A percentile compares a stretch with the other conserved stretches of the same genome.
Conservation (phyloP, 2,888 invertebrate species). For the Leucoma salicis region DNA sequence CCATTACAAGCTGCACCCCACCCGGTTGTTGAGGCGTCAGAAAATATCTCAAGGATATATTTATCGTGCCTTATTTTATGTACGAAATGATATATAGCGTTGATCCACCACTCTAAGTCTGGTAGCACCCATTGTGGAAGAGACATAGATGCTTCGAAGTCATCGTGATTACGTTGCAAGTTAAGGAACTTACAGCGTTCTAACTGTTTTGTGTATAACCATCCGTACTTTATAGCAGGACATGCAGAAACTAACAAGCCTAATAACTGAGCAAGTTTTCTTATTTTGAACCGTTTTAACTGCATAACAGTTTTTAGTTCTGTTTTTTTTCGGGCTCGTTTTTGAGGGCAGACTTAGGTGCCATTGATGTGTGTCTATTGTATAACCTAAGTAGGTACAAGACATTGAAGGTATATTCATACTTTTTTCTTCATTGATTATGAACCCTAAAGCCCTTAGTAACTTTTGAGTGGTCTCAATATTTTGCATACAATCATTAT, state of each 20-base stretch:
- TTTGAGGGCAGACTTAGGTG: no score
- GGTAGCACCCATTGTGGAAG: no score
- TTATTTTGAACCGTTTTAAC: conserved; percentile 19
- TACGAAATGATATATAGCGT: background rate
- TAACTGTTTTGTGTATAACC: conserved; percentile 27
- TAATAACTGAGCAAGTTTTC: conserved; percentile 23
- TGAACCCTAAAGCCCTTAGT: background rate
- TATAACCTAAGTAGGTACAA: no score
- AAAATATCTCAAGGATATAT: background rate
- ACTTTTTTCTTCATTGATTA: no score
- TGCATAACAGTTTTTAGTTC: conserved; percentile 3
- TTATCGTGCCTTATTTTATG: background rate
- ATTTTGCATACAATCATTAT: conserved; percentile 1
- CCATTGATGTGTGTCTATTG: no score
- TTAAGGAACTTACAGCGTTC: no score
- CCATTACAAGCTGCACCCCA: no score
- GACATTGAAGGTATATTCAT: no score
- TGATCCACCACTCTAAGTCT: background rate
- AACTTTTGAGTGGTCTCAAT: conserved; percentile 3
- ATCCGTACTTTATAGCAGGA: conserved; percentile 36
- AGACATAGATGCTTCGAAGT: no score
- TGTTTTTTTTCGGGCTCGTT: no score
- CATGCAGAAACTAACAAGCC: conserved; percentile 31
- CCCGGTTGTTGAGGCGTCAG: background rate
- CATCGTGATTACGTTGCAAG: no score